These are phyloP conservation scores for Stegastes partitus DNA, from an alignment of 2,113 vertebrate genomes.

Conservation along the genomic window DNA sequence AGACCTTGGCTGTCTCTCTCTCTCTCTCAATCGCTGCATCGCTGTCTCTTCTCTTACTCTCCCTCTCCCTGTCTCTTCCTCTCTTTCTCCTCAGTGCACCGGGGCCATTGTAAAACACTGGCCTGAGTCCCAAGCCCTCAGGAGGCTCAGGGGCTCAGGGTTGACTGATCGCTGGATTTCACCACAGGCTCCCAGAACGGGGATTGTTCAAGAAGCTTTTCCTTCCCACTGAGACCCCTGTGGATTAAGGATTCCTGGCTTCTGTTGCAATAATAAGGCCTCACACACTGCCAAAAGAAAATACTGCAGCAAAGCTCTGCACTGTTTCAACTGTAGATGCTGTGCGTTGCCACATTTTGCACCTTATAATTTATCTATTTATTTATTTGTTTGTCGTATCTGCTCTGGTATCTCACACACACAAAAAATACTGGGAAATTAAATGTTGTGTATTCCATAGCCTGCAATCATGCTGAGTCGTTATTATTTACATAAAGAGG, in stretches of 20 bases:
- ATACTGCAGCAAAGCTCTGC: constrained; percentile 56
- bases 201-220: constrained; percentile 75
- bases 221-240: constrained; percentile 76
- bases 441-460: neutral
- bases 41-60: constrained; percentile 26
- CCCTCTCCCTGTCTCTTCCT: neutral
- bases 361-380: neutral
- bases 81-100: constrained; percentile 36
- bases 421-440: neutral
- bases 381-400: neutral
- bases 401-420: neutral
- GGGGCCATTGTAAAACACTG: constrained; percentile 70
- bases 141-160: constrained; percentile 75
- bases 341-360: constrained; percentile 16
- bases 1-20: constrained; percentile 43
- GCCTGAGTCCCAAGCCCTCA: constrained; percentile 70
- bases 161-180: constrained; percentile 80
- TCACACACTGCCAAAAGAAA: constrained; percentile 70
- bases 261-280: constrained; percentile 77
- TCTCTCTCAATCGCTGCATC: constrained; percentile 38
- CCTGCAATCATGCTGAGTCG: neutral
- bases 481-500: neutral
- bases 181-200: constrained; percentile 70
- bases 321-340: constrained; percentile 41
- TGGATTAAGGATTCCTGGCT: constrained; percentile 79